These are phyloP conservation scores for Hypsibius dujardini DNA, from an alignment of 1,140 invertebrate species.

Conservation along the genomic window DNA sequence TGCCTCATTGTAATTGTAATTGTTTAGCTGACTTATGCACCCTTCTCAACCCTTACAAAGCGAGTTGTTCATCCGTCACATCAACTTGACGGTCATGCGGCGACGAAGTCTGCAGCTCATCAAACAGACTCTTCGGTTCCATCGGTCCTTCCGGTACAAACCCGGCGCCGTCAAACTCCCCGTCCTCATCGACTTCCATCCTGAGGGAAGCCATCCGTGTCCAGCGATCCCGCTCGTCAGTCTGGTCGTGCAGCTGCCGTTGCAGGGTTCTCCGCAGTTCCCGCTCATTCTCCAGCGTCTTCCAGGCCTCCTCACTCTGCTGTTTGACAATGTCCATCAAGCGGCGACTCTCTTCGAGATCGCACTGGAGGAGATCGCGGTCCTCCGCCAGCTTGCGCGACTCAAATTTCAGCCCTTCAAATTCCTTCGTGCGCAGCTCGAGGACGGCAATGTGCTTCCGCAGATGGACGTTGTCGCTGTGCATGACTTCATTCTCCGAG, in stretches of 20 bases:
- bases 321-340: not conserved
- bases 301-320: not conserved
- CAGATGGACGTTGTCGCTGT: conserved; percentile 20
- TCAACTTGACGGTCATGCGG: not conserved
- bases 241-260: conserved; percentile 8
- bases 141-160: not conserved
- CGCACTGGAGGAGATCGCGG: not conserved
- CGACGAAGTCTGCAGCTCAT: not conserved
- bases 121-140: not conserved
- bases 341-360: not conserved
- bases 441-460: not conserved
- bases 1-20: no score
- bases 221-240: not conserved
- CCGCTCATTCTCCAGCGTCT: conserved; percentile 4
- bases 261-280: not conserved
- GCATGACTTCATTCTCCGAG: conserved; percentile 27
- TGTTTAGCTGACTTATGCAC: no score
- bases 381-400: not conserved
- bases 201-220: not conserved
- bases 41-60: no score
- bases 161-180: not conserved
- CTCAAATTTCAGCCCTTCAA: not conserved
- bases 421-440: not conserved
- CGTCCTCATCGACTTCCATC: conserved; percentile 3
- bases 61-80: not conserved